Evolutionary conservation across 2,113 vertebrate species (phyloP).

Genomic region (Triplophysa dalaica): DNA sequence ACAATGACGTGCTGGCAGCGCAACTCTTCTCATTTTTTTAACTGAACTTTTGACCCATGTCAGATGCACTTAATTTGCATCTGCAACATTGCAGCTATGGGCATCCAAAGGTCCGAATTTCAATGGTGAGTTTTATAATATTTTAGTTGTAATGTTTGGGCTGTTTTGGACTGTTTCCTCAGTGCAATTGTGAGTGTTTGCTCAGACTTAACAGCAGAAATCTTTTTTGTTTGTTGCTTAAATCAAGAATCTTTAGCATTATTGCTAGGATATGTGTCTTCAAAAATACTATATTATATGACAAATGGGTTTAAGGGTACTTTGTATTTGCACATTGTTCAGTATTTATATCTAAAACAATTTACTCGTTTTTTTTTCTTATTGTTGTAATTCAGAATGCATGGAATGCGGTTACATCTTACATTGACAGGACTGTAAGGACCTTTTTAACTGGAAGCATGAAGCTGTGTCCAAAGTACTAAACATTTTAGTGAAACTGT

Average conservation of each 20-base stretch:
- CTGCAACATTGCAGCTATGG: constrained; percentile 29
- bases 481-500: background rate
- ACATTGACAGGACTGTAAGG: background rate
- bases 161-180: constrained; percentile 24
- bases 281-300: constrained; percentile 8
- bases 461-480: background rate
- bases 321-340: constrained; percentile 51
- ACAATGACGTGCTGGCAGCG: constrained; percentile 20
- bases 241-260: constrained; percentile 8
- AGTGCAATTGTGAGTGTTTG: constrained; percentile 34
- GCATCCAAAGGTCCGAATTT: constrained; percentile 13
- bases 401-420: constrained; percentile 1
- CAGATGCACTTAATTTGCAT: constrained; percentile 39
- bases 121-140: constrained; percentile 12
- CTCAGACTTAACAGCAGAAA: constrained; percentile 14
- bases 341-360: constrained; percentile 46
- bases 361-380: background rate
- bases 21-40: background rate
- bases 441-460: constrained; percentile 12
- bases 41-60: constrained; percentile 29
- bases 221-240: constrained; percentile 12
- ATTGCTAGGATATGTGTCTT: background rate
- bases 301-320: constrained; percentile 37
- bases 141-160: constrained; percentile 28
- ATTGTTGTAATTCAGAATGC: constrained; percentile 27